Conservation (phyloP, 2,113 vertebrate genomes). For the Thinocorus orbignyianus region DNA sequence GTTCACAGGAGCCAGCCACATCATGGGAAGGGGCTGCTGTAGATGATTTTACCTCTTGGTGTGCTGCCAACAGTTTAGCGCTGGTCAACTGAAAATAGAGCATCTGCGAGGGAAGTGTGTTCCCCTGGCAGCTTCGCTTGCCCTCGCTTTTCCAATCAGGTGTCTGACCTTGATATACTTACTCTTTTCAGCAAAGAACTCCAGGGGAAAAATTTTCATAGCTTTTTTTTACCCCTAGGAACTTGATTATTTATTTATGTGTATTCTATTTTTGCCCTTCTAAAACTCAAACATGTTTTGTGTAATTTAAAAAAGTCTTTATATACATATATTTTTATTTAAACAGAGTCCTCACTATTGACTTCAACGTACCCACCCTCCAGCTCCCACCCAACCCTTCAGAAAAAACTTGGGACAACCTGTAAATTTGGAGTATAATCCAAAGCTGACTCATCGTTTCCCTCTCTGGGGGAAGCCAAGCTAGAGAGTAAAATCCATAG, state of each 20-base stretch:
- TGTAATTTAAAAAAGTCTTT: background rate
- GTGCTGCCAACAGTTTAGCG: background rate
- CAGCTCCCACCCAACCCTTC: background rate
- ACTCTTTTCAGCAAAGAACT: background rate
- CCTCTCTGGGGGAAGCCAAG: background rate
- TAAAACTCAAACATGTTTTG: background rate
- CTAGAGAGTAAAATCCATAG: background rate
- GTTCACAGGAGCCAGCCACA: background rate
- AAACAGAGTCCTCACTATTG: background rate
- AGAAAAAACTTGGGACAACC: background rate
- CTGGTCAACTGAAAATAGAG: background rate
- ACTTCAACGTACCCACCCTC: background rate
- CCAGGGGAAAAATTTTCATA: background rate
- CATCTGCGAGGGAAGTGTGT: background rate
- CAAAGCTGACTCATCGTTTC: background rate
- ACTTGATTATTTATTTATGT: background rate
- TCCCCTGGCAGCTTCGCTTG: background rate
- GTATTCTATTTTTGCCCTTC: background rate
- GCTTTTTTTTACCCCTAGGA: background rate
- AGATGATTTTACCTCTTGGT: background rate
- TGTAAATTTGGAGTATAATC: background rate
- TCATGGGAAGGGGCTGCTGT: background rate
- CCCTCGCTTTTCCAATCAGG: background rate
- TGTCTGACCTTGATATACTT: background rate
- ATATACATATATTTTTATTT: background rate